Percentiles rank a stretch among this genome's conserved stretches.
These are phyloP conservation scores for Enhydra lutris DNA, from an alignment of 2,113 vertebrate genomes.

Conservation along the genomic window DNA sequence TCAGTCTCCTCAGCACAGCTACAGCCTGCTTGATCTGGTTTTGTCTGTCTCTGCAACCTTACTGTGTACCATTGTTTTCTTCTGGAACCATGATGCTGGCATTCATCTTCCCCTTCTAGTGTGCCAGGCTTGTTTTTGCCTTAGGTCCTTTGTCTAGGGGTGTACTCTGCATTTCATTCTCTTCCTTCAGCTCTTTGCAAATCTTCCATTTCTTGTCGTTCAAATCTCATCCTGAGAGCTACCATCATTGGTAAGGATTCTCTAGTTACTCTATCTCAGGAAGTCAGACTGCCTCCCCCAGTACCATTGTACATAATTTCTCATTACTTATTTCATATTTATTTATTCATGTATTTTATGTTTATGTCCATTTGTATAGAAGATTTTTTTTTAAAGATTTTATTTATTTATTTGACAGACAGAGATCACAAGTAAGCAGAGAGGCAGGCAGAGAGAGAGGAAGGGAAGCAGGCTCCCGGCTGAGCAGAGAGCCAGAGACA, in stretches of 20 bases:
- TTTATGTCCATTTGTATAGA: neutral
- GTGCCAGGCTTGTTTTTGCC: neutral
- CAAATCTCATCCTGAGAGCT: neutral
- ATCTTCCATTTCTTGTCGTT: neutral
- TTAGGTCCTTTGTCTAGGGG: neutral
- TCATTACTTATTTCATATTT: neutral
- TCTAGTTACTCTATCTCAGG: neutral
- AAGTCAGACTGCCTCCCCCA: neutral
- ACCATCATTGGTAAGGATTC: neutral
- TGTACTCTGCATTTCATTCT: neutral
- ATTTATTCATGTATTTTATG: neutral
- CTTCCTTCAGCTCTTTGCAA: neutral
- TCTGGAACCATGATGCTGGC: neutral
- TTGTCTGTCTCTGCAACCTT: neutral
- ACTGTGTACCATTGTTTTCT: neutral
- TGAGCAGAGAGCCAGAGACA: no score
- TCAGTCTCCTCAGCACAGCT: neutral
- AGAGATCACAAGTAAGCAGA: no score
- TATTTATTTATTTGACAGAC: no score
- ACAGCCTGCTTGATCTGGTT: neutral
- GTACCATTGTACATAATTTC: neutral
- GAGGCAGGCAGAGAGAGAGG: no score
- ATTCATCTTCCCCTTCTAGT: neutral
- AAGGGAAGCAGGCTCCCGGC: no score
- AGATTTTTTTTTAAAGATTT: neutral